Percentiles rank a stretch among this genome's conserved stretches.
phyloP scores from a whole-genome alignment of 2,797 vertebrate species.

The Microchirus variegatus region DNA sequence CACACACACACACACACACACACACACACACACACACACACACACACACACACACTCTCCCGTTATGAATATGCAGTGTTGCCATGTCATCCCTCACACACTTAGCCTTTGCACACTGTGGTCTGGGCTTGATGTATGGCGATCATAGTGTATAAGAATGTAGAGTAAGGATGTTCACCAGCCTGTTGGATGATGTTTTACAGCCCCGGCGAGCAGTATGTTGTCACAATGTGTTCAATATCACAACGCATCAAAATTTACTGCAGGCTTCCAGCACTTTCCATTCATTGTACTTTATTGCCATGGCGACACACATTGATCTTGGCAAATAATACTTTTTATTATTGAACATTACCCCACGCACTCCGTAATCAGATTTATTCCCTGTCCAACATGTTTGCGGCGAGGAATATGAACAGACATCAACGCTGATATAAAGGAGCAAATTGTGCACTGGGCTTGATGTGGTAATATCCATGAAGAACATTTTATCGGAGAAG shows the following conservation, averaged over 20 bases:
- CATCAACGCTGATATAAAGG: slow-evolving; percentile 49
- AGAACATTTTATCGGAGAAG: slow-evolving; percentile 51
- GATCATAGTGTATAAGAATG: slow-evolving; percentile 58
- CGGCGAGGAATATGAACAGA: slow-evolving; percentile 48
- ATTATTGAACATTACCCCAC: slow-evolving; percentile 81
- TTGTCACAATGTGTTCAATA: slow-evolving; percentile 82
- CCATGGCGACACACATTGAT: slow-evolving; percentile 75
- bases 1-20: slow-evolving; percentile 13
- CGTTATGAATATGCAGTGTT: slow-evolving; percentile 60
- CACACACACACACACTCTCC: slow-evolving; percentile 14
- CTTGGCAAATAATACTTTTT: slow-evolving; percentile 82
- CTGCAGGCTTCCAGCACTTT: slow-evolving; percentile 73
- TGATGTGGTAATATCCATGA: slow-evolving; percentile 57
- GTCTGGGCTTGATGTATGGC: slow-evolving; percentile 69
- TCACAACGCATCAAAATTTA: slow-evolving; percentile 80
- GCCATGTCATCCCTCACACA: slow-evolving; percentile 61
- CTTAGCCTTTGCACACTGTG: slow-evolving; percentile 56
- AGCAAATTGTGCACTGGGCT: slow-evolving; percentile 31
- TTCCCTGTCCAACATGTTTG: slow-evolving; percentile 70
- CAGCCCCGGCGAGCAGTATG: slow-evolving; percentile 71
- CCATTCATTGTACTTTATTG: slow-evolving; percentile 81
- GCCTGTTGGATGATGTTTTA: slow-evolving; percentile 80
- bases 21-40: slow-evolving; percentile 12
- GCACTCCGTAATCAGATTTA: slow-evolving; percentile 75
- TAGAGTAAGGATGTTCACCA: slow-evolving; percentile 68